Conservation (phyloP, 2,113 vertebrate genomes). For the Athene noctua region DNA sequence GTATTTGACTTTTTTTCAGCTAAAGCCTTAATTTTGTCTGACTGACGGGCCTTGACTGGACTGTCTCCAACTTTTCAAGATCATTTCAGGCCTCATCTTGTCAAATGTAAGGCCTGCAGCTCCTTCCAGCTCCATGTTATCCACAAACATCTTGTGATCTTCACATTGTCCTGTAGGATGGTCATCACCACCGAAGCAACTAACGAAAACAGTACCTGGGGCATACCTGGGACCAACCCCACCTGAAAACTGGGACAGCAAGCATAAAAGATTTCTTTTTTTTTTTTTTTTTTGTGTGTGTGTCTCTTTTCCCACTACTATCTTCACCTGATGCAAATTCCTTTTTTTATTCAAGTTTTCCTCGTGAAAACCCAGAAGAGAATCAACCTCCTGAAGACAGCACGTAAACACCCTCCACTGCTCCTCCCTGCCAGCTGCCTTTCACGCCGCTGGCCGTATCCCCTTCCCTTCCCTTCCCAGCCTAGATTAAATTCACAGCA, state of each 20-base stretch:
- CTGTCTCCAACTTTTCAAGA: neutral
- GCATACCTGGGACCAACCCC: neutral
- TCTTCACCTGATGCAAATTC: too few relatives aligned
- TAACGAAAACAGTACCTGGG: neutral
- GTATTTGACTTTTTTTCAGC: neutral
- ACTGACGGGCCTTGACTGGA: neutral
- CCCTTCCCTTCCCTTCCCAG: neutral
- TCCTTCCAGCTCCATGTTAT: neutral
- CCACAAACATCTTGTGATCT: neutral
- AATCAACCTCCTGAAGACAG: neutral
- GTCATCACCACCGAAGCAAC: neutral
- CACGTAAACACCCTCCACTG: neutral
- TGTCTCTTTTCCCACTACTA: neutral
- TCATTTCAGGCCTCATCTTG: neutral
- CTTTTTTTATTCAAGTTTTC: accelerated
- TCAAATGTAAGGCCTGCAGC: neutral
- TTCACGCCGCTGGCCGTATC: accelerated
- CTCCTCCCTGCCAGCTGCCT: neutral
- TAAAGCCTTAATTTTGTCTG: neutral
- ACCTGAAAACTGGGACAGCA: neutral
- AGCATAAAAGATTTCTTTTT: neutral
- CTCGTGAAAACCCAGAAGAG: neutral
- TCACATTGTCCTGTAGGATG: neutral
- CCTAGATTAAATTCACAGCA: neutral
- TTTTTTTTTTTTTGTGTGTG: neutral